Evolutionary conservation across 2,888 invertebrate genomes (phyloP).

Genomic region (Eupeodes luniger): DNA sequence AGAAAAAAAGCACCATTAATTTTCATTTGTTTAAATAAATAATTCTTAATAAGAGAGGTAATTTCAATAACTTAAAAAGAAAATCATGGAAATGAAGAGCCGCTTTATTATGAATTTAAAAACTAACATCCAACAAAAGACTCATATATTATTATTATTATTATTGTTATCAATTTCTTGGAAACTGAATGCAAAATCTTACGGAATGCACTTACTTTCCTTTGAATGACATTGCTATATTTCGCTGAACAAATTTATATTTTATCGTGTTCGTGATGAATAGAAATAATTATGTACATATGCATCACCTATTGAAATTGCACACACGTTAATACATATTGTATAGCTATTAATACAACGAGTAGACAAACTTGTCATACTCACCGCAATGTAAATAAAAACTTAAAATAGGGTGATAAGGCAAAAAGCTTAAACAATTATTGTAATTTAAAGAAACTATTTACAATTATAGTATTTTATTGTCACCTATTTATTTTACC

Average conservation of each 20-base stretch:
- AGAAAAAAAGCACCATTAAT: no score
- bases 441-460: background rate
- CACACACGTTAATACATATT: background rate
- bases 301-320: background rate
- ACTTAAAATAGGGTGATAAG: background rate
- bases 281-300: background rate
- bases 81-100: no score
- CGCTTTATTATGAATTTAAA: background rate
- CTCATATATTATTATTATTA: background rate
- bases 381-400: background rate
- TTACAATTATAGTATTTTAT: no score
- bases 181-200: background rate
- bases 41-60: no score
- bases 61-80: no score
- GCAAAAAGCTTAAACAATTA: background rate
- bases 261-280: conserved; percentile 11
- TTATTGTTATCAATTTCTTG: conserved; percentile 8
- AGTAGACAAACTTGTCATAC: background rate
- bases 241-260: background rate
- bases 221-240: background rate
- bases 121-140: background rate
- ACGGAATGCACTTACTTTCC: background rate
- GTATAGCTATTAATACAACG: background rate
- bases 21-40: no score
- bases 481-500: no score